Evolutionary conservation across 2,113 vertebrate species (phyloP).

Genomic region (Xenopus borealis): DNA sequence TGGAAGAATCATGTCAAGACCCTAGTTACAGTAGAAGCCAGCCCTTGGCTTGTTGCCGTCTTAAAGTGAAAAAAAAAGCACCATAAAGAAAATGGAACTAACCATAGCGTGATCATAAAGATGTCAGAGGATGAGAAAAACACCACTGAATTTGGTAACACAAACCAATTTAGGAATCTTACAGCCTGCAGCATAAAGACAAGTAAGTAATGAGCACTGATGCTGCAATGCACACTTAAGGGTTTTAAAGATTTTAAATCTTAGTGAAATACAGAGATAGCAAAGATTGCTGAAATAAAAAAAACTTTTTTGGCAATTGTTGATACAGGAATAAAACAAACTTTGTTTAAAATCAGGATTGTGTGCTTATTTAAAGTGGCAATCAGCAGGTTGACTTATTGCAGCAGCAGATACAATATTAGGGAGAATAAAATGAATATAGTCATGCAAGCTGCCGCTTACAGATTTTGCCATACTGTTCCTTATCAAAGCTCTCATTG

Average conservation of each 20-base stretch:
- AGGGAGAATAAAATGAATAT: neutral
- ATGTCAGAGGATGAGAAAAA: neutral
- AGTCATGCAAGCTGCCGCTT: conserved; percentile 28
- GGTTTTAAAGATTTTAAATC: neutral
- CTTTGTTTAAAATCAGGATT: neutral
- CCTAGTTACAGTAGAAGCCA: too few species aligned
- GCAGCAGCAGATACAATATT: conserved; percentile 21
- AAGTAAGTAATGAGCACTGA: neutral
- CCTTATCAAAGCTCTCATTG: conserved; percentile 39
- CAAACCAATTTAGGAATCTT: neutral
- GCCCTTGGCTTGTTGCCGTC: too few species aligned
- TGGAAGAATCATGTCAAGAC: too few species aligned
- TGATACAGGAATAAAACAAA: conserved; percentile 1
- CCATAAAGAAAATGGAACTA: too few species aligned
- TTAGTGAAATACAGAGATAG: neutral
- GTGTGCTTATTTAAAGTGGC: conserved; percentile 1
- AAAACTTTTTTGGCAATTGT: too few species aligned
- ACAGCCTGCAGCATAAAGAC: neutral
- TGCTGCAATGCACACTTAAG: neutral
- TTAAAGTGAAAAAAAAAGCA: too few species aligned
- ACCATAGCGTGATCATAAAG: too few species aligned
- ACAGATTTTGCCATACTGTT: conserved; percentile 15
- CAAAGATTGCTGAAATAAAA: neutral
- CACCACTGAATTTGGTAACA: neutral
- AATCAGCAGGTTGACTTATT: conserved; percentile 25